phyloP scores from a whole-genome alignment of 2,113 vertebrate species.

The Diadophis punctatus region DNA sequence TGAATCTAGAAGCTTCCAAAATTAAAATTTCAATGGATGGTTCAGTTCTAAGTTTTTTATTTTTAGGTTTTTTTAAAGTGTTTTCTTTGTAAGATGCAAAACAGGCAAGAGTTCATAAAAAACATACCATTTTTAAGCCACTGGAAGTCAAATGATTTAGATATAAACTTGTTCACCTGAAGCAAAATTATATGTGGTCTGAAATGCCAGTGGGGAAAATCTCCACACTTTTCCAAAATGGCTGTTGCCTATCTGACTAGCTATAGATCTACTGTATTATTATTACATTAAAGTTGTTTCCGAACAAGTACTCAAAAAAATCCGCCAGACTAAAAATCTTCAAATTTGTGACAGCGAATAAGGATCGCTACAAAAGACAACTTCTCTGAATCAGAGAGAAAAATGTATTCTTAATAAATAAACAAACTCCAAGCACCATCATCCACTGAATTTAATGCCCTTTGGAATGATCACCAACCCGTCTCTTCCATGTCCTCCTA shows the following conservation, averaged over 20 bases:
- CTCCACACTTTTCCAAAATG: not conserved
- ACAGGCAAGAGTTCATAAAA: not conserved
- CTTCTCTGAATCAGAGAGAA: slow-evolving; percentile 37
- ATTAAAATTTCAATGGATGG: not conserved
- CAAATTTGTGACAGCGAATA: slow-evolving; percentile 27
- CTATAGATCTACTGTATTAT: not conserved
- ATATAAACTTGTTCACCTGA: not conserved
- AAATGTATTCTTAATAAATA: slow-evolving; percentile 33
- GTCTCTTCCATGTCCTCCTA: slow-evolving; percentile 38
- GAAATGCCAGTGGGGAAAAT: not conserved
- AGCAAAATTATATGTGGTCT: not conserved
- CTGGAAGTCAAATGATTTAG: not conserved
- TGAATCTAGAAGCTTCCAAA: not conserved
- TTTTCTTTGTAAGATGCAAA: not conserved
- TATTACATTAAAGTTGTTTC: no score
- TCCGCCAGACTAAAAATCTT: slow-evolving; percentile 36
- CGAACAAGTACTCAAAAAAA: not conserved
- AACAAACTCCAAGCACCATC: slow-evolving; percentile 22
- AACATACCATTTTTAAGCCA: not conserved
- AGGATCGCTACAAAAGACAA: not conserved
- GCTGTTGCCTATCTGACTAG: not conserved
- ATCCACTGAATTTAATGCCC: slow-evolving; percentile 53
- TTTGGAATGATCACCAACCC: slow-evolving; percentile 53
- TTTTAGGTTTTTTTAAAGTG: not conserved
- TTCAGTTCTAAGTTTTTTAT: not conserved